phyloP scores from a whole-genome alignment of 2,113 vertebrate genomes.

The Perca flavescens region DNA sequence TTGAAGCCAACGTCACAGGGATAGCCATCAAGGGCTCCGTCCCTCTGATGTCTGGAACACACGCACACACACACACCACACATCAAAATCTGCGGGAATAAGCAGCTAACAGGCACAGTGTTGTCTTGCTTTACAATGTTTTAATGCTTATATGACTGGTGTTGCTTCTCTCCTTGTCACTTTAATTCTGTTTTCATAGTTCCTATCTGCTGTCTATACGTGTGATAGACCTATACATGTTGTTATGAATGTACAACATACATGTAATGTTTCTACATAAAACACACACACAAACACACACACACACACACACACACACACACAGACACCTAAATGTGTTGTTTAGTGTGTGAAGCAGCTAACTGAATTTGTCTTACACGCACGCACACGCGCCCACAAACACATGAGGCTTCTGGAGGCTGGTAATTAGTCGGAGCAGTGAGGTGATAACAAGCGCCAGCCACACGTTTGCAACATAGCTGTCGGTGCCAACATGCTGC shows the following conservation, averaged over 20 bases:
- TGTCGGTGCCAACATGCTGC: slow-evolving; percentile 60
- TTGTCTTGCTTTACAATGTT: background rate
- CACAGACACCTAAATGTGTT: slow-evolving; percentile 49
- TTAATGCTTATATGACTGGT: background rate
- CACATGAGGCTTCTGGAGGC: slow-evolving; percentile 34
- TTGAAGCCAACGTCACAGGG: slow-evolving; percentile 36
- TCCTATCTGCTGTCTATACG: slow-evolving; percentile 15
- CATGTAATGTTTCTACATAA: slow-evolving; percentile 8
- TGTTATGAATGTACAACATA: slow-evolving; percentile 3
- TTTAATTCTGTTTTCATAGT: slow-evolving; percentile 7
- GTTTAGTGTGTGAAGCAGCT: slow-evolving; percentile 52
- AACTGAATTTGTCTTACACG: slow-evolving; percentile 39
- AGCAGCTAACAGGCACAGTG: background rate
- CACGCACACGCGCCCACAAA: slow-evolving; percentile 20
- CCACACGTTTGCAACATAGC: slow-evolving; percentile 67
- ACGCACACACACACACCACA: background rate
- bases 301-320: background rate
- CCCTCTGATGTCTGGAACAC: slow-evolving; percentile 24
- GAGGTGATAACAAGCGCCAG: slow-evolving; percentile 78
- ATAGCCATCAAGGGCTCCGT: slow-evolving; percentile 38
- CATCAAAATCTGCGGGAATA: background rate
- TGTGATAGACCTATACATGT: background rate
- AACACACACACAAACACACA: too few relatives aligned
- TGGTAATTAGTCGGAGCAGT: slow-evolving; percentile 72
- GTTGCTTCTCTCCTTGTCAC: background rate